Percentiles rank a stretch among this genome's conserved stretches.
Evolutionary conservation across 2,113 vertebrate species (phyloP).

Genomic region (Trichomycterus rosablanca): DNA sequence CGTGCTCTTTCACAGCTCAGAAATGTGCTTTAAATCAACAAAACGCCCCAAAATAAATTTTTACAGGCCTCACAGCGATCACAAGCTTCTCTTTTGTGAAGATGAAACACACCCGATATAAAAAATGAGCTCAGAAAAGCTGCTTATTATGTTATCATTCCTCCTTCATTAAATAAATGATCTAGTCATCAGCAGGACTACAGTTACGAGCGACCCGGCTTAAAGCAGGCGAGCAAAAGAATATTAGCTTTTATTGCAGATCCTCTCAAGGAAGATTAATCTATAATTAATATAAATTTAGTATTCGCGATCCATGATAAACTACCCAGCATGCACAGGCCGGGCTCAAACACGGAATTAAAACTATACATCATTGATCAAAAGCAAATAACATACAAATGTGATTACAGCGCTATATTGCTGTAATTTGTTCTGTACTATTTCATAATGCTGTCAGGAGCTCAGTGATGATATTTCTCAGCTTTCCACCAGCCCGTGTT

Average conservation of each 20-base stretch:
- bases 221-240: constrained; percentile 44
- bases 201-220: constrained; percentile 54
- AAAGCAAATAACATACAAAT: constrained; percentile 59
- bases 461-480: constrained; percentile 54
- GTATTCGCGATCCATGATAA: constrained; percentile 38
- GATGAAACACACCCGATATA: too few relatives aligned
- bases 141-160: constrained; percentile 58
- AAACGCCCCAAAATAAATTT: too few relatives aligned
- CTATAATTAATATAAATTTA: constrained; percentile 62
- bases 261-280: constrained; percentile 59
- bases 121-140: constrained; percentile 61
- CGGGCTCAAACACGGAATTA: constrained; percentile 52
- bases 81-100: constrained; percentile 43
- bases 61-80: constrained; percentile 2
- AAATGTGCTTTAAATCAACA: too few relatives aligned
- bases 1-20: too few relatives aligned
- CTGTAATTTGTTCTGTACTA: constrained; percentile 41
- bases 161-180: constrained; percentile 60
- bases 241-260: constrained; percentile 51
- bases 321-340: constrained; percentile 44
- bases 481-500: too few relatives aligned
- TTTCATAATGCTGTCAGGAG: constrained; percentile 59
- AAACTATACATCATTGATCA: constrained; percentile 65
- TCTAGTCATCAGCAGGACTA: constrained; percentile 55
- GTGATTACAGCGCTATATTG: constrained; percentile 55